phyloP scores from a whole-genome alignment of 2,113 vertebrate genomes.

The Hippocampus comes region DNA sequence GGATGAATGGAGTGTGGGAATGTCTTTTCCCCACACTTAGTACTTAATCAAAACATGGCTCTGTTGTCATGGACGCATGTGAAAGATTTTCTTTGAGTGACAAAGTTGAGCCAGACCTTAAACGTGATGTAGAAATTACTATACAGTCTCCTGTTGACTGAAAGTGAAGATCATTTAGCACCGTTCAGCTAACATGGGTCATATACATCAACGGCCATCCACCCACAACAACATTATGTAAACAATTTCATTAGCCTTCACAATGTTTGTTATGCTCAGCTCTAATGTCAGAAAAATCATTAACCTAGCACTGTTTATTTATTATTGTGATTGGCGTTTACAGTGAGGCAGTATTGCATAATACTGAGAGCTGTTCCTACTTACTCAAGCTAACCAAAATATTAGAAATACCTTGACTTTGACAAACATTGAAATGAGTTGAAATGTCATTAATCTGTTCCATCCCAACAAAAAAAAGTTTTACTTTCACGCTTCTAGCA shows the following conservation, averaged over 20 bases:
- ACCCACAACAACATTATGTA: too few relatives aligned
- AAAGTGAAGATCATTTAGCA: background rate
- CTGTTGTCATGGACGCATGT: background rate
- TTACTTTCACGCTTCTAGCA: too few relatives aligned
- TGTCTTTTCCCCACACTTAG: background rate
- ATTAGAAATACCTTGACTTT: background rate
- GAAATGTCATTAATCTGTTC: background rate
- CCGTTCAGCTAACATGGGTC: too few relatives aligned
- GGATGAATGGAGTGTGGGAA: constrained; percentile 1
- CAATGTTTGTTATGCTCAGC: background rate
- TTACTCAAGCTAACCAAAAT: background rate
- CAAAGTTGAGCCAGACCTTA: background rate
- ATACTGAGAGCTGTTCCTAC: background rate
- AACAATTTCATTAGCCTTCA: background rate
- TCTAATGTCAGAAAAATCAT: background rate
- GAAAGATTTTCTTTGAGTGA: background rate
- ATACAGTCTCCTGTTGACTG: background rate
- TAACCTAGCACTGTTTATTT: background rate
- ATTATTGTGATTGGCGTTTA: background rate
- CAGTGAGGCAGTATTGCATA: background rate
- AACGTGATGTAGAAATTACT: background rate
- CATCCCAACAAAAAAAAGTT: too few relatives aligned
- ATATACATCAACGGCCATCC: too few relatives aligned
- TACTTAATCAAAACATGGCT: background rate
- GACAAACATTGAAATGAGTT: background rate